Evolutionary conservation across 2,797 vertebrate genomes (phyloP).

Genomic region (Phoeniculus purpureus): DNA sequence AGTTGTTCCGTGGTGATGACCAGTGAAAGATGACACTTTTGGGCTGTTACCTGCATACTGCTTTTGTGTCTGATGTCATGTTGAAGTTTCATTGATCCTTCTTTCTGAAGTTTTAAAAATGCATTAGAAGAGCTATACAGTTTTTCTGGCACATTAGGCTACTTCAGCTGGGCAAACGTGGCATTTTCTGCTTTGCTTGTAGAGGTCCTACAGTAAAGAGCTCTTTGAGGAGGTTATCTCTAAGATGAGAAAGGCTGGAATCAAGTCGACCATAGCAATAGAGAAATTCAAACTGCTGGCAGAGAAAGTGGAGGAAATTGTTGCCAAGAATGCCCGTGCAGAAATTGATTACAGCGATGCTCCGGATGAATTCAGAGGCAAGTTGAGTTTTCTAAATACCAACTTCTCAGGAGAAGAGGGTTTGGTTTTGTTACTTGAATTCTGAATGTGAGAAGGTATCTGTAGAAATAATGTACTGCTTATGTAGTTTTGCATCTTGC

Average conservation of each 20-base stretch:
- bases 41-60: not conserved
- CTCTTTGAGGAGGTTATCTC: conserved; percentile 98
- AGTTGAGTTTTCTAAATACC: not conserved
- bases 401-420: not conserved
- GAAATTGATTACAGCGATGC: conserved; percentile 99
- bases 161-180: not conserved
- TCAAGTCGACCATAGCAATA: conserved; percentile 98
- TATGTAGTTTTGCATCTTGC: not conserved
- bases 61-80: not conserved
- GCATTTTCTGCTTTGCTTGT: conserved; percentile 16
- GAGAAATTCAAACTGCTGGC: conserved; percentile 98
- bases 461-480: not conserved
- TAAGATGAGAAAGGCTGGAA: conserved; percentile 98
- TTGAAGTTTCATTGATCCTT: conserved; percentile 15
- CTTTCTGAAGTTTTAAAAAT: not conserved
- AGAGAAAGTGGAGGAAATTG: conserved; percentile 97
- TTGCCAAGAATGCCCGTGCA: conserved; percentile 95
- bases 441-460: not conserved
- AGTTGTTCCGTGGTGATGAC: not conserved
- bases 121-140: not conserved
- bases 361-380: conserved; percentile 97
- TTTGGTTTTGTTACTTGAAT: not conserved
- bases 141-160: not conserved
- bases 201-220: conserved; percentile 98
- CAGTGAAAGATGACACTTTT: not conserved